A percentile compares a stretch with the other conserved stretches of the same genome.
phyloP scores from a whole-genome alignment of 2,113 vertebrate genomes.

The Bothrops jararaca region DNA sequence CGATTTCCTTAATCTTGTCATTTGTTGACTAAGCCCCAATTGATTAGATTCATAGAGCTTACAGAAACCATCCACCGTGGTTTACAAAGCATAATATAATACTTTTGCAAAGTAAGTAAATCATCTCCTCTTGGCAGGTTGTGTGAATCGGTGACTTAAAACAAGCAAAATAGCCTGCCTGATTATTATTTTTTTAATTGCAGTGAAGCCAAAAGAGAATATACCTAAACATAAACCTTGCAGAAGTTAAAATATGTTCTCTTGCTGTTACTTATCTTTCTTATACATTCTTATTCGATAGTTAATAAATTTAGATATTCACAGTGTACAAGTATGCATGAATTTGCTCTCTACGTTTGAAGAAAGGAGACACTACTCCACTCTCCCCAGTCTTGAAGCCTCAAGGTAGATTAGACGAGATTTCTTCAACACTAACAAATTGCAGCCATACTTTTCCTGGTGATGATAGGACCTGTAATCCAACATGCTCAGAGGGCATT shows the following conservation, averaged over 20 bases:
- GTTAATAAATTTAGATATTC: not conserved
- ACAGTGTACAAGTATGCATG: not conserved
- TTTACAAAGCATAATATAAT: not conserved
- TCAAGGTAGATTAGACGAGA: not conserved
- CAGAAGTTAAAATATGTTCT: not conserved
- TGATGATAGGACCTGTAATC: not conserved
- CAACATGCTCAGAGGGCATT: not conserved
- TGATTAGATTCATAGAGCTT: not conserved
- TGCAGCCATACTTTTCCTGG: not conserved
- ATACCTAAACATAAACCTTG: not conserved
- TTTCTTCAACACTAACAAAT: not conserved
- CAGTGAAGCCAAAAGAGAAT: not conserved
- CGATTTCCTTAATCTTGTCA: not conserved
- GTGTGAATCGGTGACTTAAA: not conserved
- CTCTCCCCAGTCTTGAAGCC: not conserved
- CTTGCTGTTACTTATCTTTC: not conserved
- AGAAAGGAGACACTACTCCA: conserved; percentile 2
- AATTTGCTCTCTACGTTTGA: not conserved
- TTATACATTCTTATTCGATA: not conserved
- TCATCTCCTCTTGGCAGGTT: not conserved
- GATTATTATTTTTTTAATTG: not conserved
- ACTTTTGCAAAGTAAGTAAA: not conserved
- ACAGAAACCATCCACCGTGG: not conserved
- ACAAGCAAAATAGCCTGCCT: not conserved
- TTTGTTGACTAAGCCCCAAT: not conserved